Evolutionary conservation across 2,797 vertebrate species (phyloP).

Genomic region (Coracias cyanogaster): DNA sequence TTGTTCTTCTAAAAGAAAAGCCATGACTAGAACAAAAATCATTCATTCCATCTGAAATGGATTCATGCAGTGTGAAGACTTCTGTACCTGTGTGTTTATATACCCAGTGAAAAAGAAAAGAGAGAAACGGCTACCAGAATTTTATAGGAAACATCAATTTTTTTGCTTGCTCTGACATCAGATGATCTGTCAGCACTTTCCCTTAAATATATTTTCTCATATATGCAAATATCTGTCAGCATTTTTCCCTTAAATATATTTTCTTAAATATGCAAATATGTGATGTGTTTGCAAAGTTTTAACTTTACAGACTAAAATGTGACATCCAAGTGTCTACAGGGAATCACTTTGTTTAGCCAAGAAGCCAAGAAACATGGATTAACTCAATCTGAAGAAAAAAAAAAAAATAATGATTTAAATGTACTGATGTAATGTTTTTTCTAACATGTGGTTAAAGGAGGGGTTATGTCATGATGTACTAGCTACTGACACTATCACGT

Average conservation of each 20-base stretch:
- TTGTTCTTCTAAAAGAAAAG: not conserved
- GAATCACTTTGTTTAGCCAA: not conserved
- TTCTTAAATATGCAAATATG: not conserved
- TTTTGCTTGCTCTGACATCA: not conserved
- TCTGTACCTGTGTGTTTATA: not conserved
- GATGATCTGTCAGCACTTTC: not conserved
- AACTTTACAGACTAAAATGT: not conserved
- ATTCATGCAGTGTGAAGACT: not conserved
- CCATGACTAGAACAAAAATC: not conserved
- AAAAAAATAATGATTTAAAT: not conserved
- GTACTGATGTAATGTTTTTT: slow-evolving; percentile 34
- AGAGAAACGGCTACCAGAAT: not conserved
- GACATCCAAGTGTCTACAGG: not conserved
- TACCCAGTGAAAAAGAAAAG: not conserved
- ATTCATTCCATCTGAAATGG: not conserved
- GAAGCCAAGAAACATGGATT: not conserved
- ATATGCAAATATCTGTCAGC: not conserved
- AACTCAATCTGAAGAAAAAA: not conserved
- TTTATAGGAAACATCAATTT: not conserved
- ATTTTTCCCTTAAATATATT: not conserved
- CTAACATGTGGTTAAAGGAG: slow-evolving; percentile 2
- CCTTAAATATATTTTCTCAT: not conserved
- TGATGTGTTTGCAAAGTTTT: not conserved
- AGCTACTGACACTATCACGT: slow-evolving; percentile 10
- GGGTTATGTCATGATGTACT: slow-evolving; percentile 8